These are phyloP conservation scores for Chironomus tepperi DNA, from an alignment of 1,140 invertebrate species.

Conservation along the genomic window DNA sequence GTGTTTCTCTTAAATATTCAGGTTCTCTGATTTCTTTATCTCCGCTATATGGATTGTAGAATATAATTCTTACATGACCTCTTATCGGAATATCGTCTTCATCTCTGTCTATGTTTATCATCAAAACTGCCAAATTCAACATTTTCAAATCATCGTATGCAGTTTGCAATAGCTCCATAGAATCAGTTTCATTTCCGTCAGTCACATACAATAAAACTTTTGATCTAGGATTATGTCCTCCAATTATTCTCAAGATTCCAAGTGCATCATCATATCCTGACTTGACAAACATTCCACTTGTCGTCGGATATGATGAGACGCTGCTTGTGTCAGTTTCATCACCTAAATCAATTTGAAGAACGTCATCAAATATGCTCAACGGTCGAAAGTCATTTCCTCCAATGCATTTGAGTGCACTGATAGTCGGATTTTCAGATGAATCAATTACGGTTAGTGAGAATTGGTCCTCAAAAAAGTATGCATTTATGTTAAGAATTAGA, in stretches of 20 bases:
- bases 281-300: background rate
- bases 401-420: background rate
- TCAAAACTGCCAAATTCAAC: background rate
- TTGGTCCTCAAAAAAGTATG: background rate
- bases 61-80: background rate
- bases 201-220: background rate
- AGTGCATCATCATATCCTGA: background rate
- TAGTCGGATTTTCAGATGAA: background rate
- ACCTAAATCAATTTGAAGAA: background rate
- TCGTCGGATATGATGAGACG: background rate
- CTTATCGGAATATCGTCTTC: too few relatives aligned
- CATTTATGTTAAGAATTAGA: background rate
- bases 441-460: background rate
- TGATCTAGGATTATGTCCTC: background rate
- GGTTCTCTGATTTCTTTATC: background rate
- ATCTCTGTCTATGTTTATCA: background rate
- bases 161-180: background rate
- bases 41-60: background rate
- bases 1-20: background rate
- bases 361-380: background rate
- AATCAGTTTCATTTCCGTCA: background rate
- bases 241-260: background rate
- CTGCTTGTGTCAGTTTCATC: background rate
- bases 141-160: background rate
- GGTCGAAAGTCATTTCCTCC: background rate